A percentile compares a stretch with the other conserved stretches of the same genome.
Evolutionary conservation across 2,888 invertebrate genomes (phyloP).

Genomic region (Acleris holmiana): DNA sequence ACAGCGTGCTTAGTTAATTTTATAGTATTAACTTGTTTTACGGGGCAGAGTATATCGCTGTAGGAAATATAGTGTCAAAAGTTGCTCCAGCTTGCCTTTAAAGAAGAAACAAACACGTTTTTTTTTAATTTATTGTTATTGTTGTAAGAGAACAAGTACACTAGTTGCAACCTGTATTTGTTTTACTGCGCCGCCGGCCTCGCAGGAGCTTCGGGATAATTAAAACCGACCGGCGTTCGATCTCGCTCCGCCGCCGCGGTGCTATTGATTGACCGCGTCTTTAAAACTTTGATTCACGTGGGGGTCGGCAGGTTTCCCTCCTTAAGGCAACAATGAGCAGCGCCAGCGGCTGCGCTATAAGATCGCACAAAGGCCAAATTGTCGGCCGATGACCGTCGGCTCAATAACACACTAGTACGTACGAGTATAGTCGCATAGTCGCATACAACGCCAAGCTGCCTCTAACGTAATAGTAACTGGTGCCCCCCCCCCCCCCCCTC

Average conservation of each 20-base stretch:
- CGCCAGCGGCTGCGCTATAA: slow-evolving; percentile 18
- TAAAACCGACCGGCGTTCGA: not conserved
- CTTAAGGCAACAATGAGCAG: slow-evolving; percentile 25
- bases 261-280: slow-evolving; percentile 15
- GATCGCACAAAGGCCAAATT: slow-evolving; percentile 31
- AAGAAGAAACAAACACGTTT: too few species aligned
- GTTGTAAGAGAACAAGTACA: too few species aligned
- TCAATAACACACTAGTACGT: slow-evolving; percentile 16
- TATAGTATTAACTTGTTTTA: too few species aligned
- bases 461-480: slow-evolving; percentile 46
- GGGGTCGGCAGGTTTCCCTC: slow-evolving; percentile 20
- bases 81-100: too few species aligned
- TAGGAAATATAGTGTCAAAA: too few species aligned
- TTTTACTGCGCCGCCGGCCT: too few species aligned
- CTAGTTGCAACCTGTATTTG: too few species aligned
- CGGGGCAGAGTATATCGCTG: too few species aligned
- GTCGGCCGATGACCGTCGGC: slow-evolving; percentile 12
- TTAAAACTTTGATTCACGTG: slow-evolving; percentile 29
- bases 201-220: not conserved
- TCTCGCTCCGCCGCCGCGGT: slow-evolving; percentile 1
- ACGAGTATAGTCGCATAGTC: slow-evolving; percentile 35
- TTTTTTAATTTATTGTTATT: too few species aligned
- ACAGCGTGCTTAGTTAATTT: too few species aligned
- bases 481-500: too few species aligned
- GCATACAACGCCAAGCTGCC: slow-evolving; percentile 40